Evolutionary conservation across 2,797 vertebrate species (phyloP).

Genomic region (Chaunax sp.): DNA sequence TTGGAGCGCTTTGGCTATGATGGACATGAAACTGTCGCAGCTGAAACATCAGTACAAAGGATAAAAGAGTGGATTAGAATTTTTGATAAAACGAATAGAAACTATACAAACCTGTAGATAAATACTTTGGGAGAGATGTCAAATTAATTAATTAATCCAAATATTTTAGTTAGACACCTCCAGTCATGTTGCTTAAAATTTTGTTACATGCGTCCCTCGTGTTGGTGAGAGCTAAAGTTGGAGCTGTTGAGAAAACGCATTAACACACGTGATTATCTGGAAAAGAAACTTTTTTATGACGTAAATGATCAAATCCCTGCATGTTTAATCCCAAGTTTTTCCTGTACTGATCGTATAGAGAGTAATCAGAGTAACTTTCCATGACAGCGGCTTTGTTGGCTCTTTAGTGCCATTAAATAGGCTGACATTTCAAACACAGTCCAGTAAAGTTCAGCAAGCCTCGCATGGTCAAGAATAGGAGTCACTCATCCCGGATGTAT

Average conservation of each 20-base stretch:
- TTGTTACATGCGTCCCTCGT: background rate
- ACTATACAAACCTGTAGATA: background rate
- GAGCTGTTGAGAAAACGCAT: background rate
- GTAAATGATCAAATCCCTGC: too few species aligned
- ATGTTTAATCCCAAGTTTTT: too few species aligned
- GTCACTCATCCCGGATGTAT: too few species aligned
- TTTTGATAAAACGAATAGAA: background rate
- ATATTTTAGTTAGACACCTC: background rate
- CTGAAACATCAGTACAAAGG: background rate
- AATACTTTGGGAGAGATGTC: background rate
- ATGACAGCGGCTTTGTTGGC: too few species aligned
- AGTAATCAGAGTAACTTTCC: too few species aligned
- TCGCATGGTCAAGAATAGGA: too few species aligned
- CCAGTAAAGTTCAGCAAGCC: too few species aligned
- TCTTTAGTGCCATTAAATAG: too few species aligned
- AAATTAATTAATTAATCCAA: background rate
- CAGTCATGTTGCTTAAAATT: conserved; percentile 1
- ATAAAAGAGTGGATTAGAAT: background rate
- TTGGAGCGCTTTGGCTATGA: background rate
- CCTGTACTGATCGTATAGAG: too few species aligned
- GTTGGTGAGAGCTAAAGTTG: background rate
- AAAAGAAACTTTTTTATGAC: background rate
- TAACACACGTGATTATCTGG: too few species aligned
- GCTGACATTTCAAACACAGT: too few species aligned
- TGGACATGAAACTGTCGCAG: background rate